A percentile compares a stretch with the other conserved stretches of the same genome.
Conservation (phyloP, 2,113 vertebrate genomes). For the Acanthisitta chloris region DNA sequence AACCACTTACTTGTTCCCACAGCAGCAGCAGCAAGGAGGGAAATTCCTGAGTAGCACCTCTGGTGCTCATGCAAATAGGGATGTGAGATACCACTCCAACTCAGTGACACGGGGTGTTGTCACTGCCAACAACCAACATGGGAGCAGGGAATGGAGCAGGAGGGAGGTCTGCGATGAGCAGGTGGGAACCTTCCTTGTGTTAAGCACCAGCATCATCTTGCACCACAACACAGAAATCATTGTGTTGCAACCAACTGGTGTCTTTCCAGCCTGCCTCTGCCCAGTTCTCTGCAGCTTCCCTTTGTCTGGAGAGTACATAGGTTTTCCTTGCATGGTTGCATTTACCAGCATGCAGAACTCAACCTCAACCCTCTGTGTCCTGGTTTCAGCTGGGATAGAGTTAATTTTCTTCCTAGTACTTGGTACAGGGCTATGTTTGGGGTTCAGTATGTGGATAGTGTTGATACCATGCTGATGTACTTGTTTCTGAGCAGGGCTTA, state of each 20-base stretch:
- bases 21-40: neutral
- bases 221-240: neutral
- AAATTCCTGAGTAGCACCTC: neutral
- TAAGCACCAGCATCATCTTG: neutral
- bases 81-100: neutral
- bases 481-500: too few relatives aligned
- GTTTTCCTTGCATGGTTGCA: neutral
- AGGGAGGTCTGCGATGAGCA: neutral
- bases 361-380: too few relatives aligned
- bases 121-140: rapidly evolving
- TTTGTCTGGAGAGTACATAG: neutral
- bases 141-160: neutral
- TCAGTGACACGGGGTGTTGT: rapidly evolving
- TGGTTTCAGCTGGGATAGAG: too few relatives aligned
- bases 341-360: too few relatives aligned
- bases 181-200: neutral
- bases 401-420: too few relatives aligned
- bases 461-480: too few relatives aligned
- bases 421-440: too few relatives aligned
- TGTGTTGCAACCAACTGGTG: rapidly evolving
- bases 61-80: rapidly evolving
- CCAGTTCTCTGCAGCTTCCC: rapidly evolving
- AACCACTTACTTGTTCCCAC: neutral
- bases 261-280: neutral
- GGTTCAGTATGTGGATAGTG: too few relatives aligned